Evolutionary conservation across 2,113 vertebrate genomes (phyloP).

Genomic region (Tetraodon nigroviridis): DNA sequence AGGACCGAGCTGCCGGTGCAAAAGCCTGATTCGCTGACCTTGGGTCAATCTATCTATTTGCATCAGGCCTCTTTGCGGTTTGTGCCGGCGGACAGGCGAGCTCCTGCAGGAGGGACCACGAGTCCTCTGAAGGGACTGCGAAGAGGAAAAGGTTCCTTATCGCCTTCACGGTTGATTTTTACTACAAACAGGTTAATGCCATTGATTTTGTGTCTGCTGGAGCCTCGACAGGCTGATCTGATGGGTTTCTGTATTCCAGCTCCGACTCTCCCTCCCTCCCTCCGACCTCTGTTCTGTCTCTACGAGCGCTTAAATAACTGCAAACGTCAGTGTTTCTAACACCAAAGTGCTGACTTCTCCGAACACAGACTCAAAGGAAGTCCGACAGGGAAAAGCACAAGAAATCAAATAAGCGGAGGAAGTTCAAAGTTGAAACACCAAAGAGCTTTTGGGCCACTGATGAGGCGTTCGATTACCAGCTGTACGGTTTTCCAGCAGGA

Average conservation of each 20-base stretch:
- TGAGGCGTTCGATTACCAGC: too few species aligned
- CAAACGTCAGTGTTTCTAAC: not conserved
- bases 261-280: not conserved
- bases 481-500: too few species aligned
- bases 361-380: not conserved
- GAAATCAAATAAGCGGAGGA: not conserved
- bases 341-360: not conserved
- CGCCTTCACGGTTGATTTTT: conserved; percentile 48
- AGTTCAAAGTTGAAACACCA: not conserved
- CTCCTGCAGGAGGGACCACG: conserved; percentile 19
- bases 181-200: conserved; percentile 54
- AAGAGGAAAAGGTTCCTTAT: conserved; percentile 49
- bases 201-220: conserved; percentile 63
- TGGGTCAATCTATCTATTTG: conserved; percentile 67
- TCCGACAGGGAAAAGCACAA: not conserved
- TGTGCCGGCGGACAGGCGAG: conserved; percentile 7
- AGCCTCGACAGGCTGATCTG: conserved; percentile 43
- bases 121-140: conserved; percentile 9
- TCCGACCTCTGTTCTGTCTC: not conserved
- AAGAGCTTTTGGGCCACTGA: not conserved
- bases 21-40: conserved; percentile 69
- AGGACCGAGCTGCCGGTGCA: conserved; percentile 55
- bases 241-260: conserved; percentile 14
- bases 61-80: conserved; percentile 49
- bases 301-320: not conserved